Percentiles rank a stretch among this genome's conserved stretches.
These are phyloP conservation scores for Trachurus trachurus DNA, from an alignment of 2,797 vertebrate species.

Conservation along the genomic window DNA sequence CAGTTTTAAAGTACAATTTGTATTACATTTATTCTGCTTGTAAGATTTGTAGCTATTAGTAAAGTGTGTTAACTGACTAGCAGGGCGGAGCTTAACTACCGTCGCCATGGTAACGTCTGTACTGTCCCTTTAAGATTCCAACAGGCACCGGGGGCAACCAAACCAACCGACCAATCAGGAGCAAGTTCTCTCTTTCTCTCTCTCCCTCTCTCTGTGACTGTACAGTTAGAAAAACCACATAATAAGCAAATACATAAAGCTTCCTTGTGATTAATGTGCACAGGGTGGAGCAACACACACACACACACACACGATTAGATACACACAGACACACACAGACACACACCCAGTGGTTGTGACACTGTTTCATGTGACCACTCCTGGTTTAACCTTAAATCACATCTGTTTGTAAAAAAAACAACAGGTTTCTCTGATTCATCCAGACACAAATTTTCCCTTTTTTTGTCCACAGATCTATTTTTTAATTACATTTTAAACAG, in stretches of 20 bases:
- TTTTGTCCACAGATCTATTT: no score
- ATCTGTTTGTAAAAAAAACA: no score
- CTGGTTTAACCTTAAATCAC: no score
- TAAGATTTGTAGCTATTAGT: no score
- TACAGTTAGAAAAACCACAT: conserved; percentile 22
- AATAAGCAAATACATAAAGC: conserved; percentile 8
- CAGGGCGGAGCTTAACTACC: neutral
- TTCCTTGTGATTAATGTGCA: conserved; percentile 51
- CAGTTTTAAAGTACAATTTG: no score
- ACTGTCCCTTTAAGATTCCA: neutral
- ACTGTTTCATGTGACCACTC: no score
- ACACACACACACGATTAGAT: conserved; percentile 24
- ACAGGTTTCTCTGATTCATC: no score
- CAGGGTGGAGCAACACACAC: conserved; percentile 42
- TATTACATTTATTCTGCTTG: no score
- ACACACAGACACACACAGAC: conserved; percentile 12
- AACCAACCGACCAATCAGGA: conserved; percentile 24
- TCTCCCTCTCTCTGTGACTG: neutral
- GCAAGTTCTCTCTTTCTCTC: neutral
- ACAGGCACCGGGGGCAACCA: neutral
- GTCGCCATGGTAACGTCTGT: neutral
- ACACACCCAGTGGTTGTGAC: neutral
- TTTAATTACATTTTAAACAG: no score
- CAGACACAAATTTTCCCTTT: no score
- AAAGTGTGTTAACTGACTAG: no score